Conservation (phyloP, 2,113 vertebrate species). For the Corvus cornix region DNA sequence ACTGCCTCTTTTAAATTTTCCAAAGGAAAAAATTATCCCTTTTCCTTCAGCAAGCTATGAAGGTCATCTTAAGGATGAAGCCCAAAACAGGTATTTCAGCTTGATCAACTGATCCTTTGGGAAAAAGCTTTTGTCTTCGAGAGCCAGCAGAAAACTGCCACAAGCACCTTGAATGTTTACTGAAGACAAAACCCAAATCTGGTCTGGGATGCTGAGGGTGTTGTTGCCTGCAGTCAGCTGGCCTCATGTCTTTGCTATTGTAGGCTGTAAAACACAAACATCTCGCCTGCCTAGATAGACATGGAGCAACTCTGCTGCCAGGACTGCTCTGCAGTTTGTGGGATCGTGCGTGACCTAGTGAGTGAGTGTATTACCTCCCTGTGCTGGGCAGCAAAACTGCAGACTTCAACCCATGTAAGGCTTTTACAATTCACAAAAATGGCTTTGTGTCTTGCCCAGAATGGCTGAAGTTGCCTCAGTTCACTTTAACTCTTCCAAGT, state of each 20-base stretch:
- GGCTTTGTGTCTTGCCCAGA: neutral
- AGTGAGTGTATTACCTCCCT: neutral
- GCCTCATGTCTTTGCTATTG: neutral
- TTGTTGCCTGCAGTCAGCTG: neutral
- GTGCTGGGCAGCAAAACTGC: neutral
- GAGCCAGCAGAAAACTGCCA: neutral
- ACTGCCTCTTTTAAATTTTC: neutral
- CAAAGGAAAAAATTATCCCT: neutral
- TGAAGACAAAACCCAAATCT: neutral
- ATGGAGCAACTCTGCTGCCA: neutral
- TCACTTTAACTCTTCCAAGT: neutral
- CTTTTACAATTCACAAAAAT: neutral
- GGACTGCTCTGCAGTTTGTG: neutral
- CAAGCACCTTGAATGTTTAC: neutral
- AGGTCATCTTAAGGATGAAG: neutral
- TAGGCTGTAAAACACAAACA: neutral
- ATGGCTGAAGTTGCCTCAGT: neutral
- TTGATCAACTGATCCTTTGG: neutral
- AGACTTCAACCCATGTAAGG: neutral
- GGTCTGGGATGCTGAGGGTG: neutral
- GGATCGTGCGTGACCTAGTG: neutral
- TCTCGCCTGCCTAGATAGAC: neutral
- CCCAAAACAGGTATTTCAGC: neutral
- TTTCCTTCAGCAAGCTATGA: neutral
- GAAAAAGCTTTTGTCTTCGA: neutral